These are phyloP conservation scores for Girardia tigrina DNA, from an alignment of 2,888 invertebrate species.

Conservation along the genomic window DNA sequence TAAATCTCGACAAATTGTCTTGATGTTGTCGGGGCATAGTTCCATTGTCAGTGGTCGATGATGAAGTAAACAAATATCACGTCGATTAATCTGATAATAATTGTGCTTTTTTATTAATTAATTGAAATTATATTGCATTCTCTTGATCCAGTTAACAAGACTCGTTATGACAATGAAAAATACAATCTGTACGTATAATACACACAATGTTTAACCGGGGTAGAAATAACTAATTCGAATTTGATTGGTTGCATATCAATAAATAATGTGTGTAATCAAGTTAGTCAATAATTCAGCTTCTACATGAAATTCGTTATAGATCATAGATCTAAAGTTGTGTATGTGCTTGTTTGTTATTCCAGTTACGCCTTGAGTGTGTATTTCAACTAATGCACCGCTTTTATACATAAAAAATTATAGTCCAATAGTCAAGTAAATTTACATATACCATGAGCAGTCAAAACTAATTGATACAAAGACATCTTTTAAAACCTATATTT, in stretches of 20 bases:
- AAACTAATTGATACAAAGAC: too few species aligned
- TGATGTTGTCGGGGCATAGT: background rate
- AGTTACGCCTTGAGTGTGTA: background rate
- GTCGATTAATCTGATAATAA: background rate
- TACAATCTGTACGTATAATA: slow-evolving; percentile 3
- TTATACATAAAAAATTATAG: too few species aligned
- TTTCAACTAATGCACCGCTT: background rate
- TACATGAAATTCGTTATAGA: slow-evolving; percentile 6
- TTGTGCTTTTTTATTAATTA: too few species aligned
- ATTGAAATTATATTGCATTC: slow-evolving; percentile 18
- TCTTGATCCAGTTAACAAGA: slow-evolving; percentile 17
- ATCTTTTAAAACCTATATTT: too few species aligned
- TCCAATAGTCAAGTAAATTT: too few species aligned
- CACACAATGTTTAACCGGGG: slow-evolving; percentile 9
- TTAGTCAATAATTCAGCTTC: slow-evolving; percentile 13
- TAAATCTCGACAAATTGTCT: background rate
- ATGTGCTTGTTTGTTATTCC: slow-evolving; percentile 3
- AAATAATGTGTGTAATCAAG: background rate
- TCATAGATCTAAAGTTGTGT: background rate
- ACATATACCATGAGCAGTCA: too few species aligned
- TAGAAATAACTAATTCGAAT: background rate
- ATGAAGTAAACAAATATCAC: too few species aligned
- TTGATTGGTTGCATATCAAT: background rate
- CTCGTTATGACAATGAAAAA: slow-evolving; percentile 23
- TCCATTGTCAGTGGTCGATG: background rate